Evolutionary conservation across 2,797 vertebrate species (phyloP).

Genomic region (Anas capensis): DNA sequence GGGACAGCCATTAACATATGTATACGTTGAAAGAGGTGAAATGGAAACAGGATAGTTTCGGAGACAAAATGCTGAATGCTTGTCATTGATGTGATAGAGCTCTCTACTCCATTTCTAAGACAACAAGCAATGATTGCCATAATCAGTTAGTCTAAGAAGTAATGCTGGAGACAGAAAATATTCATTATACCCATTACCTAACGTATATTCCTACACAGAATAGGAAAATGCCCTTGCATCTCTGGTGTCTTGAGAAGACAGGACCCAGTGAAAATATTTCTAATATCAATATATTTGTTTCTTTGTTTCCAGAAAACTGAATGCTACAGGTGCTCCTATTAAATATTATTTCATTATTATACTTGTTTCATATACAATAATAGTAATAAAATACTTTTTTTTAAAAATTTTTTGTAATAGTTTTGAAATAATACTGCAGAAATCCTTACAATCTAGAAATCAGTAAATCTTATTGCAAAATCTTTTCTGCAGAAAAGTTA

Average conservation of each 20-base stretch:
- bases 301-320: neutral
- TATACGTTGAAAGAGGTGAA: neutral
- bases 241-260: neutral
- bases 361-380: neutral
- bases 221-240: neutral
- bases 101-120: neutral
- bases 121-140: neutral
- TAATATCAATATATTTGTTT: neutral
- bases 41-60: neutral
- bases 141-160: neutral
- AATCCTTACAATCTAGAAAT: constrained; percentile 8
- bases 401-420: neutral
- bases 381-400: too few species aligned
- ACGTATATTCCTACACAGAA: neutral
- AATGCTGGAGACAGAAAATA: neutral
- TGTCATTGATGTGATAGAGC: neutral
- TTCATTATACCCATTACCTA: neutral
- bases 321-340: neutral
- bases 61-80: neutral
- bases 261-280: neutral
- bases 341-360: neutral
- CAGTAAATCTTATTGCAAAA: neutral
- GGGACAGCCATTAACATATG: fast-evolving
- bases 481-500: constrained; percentile 5
- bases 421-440: neutral